These are phyloP conservation scores for Protophormia terraenovae DNA, from an alignment of 2,888 invertebrate genomes.

Conservation along the genomic window DNA sequence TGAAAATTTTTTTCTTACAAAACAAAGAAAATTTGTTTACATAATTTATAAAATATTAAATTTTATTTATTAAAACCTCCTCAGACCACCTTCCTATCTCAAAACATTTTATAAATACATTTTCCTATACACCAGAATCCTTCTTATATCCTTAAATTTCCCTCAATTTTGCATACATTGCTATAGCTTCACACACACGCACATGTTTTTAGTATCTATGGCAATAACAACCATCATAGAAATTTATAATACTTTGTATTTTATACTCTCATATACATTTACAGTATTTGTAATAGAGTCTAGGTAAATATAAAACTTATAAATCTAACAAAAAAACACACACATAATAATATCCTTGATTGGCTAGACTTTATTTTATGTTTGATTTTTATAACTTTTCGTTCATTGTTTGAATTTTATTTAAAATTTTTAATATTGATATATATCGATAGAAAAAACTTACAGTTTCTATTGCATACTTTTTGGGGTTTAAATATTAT, in stretches of 20 bases:
- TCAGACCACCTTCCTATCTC: background rate
- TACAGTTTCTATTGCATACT: conserved; percentile 37
- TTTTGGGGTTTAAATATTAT: conserved; percentile 42
- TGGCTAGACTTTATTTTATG: conserved; percentile 66
- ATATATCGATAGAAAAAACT: conserved; percentile 25
- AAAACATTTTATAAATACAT: background rate
- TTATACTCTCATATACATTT: background rate
- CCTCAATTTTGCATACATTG: conserved; percentile 19
- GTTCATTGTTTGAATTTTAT: background rate
- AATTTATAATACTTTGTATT: conserved; percentile 18
- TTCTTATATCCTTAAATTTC: background rate
- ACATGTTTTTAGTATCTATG: too few relatives aligned
- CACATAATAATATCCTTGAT: conserved; percentile 66
- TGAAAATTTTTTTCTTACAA: too few relatives aligned
- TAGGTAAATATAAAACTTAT: conserved; percentile 64
- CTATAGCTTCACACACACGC: background rate
- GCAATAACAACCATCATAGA: conserved; percentile 12
- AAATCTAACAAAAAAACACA: conserved; percentile 24
- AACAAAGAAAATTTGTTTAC: too few relatives aligned
- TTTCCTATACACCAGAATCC: background rate
- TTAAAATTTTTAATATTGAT: background rate
- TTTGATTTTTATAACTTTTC: conserved; percentile 32
- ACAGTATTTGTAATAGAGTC: conserved; percentile 57
- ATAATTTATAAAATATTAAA: too few relatives aligned
- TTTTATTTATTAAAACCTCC: too few relatives aligned